Evolutionary conservation across 2,797 vertebrate genomes (phyloP).

Genomic region (Diplodus puntazzo): DNA sequence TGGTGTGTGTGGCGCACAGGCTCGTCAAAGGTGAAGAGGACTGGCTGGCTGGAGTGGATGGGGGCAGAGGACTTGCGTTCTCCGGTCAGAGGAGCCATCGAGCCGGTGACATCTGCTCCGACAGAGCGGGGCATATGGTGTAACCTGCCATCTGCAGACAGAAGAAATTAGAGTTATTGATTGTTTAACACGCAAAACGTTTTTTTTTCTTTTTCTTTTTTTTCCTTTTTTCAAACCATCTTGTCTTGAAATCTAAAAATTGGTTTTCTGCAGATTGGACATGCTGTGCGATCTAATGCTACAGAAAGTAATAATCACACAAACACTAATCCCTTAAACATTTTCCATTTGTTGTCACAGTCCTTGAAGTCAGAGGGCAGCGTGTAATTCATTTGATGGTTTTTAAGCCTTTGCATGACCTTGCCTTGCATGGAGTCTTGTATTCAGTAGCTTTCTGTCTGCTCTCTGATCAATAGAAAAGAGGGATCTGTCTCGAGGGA

Average conservation of each 20-base stretch:
- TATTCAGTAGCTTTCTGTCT: constrained; percentile 71
- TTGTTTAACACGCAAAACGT: constrained; percentile 22
- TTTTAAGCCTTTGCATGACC: constrained; percentile 66
- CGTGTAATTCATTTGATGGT: constrained; percentile 49
- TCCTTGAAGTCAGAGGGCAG: constrained; percentile 56
- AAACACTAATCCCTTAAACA: neutral
- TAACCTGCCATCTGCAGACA: constrained; percentile 89
- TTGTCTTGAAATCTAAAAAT: neutral
- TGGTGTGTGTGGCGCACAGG: constrained; percentile 88
- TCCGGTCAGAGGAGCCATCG: constrained; percentile 87
- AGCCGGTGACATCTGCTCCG: constrained; percentile 88
- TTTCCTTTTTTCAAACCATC: neutral
- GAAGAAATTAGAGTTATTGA: constrained; percentile 53
- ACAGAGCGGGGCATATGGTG: constrained; percentile 90
- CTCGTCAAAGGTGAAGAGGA: constrained; percentile 96
- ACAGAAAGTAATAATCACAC: constrained; percentile 12
- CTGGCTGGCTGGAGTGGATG: constrained; percentile 95
- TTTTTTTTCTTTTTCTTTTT: neutral
- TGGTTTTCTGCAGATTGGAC: neutral
- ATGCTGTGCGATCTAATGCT: neutral
- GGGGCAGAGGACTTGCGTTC: constrained; percentile 92
- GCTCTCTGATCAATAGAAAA: constrained; percentile 74
- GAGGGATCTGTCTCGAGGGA: constrained; percentile 66
- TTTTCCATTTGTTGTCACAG: constrained; percentile 41
- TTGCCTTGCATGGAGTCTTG: constrained; percentile 50